Base-by-base conservation (phyloP, 2,113 vertebrate genomes). In the Nannospalax galili region DNA sequence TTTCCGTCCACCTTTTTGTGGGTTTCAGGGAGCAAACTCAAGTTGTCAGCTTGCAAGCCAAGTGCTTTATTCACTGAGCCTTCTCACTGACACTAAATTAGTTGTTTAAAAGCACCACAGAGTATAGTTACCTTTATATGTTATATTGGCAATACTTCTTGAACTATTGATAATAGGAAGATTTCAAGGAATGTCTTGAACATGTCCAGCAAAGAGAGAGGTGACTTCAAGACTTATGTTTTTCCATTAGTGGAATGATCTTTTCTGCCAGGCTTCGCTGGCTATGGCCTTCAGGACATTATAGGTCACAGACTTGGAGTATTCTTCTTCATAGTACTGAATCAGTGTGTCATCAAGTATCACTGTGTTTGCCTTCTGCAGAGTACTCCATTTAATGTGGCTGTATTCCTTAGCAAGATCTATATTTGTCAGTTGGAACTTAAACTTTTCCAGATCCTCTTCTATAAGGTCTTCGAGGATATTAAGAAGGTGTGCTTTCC, bases 401-500 rank as follows among this genome's bases (percentile, higher is more conserved):
- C 58, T 69, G 28, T 94, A 92, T 30, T 62, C 80, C 32, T 72
- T 22, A 60, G 32, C 40, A 85, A 94, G 74, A 92, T 40, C 4
- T 92, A 70, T 88, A 24, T 60, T 80, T 74, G 40, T 80, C 73
- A 96, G 80, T 14, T 86, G 84, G 69, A 92, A 96, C 52, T 96
- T 96, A 69, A 96, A 94, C 40, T 85, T 96, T 69, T 3, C 12
- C 37, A 94, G 42, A 45, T 94, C 80, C 9, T 90, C 91, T 24
- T 90, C 86, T 52, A 48, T 35, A 87, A 96, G 81, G 5, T 95
- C 45, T 75, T 93, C 91, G 65, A 91, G 93, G n/a, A 93, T 93
- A 19, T 77, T 12, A 77, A 84, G 87, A 77, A 96, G 70, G 16
- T 6, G 11, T 81, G n/a, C 19, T 37, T 84, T 93, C n/a, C 22